These are phyloP conservation scores for Macquaria ambigua DNA, from an alignment of 2,113 vertebrate genomes.

Conservation along the genomic window DNA sequence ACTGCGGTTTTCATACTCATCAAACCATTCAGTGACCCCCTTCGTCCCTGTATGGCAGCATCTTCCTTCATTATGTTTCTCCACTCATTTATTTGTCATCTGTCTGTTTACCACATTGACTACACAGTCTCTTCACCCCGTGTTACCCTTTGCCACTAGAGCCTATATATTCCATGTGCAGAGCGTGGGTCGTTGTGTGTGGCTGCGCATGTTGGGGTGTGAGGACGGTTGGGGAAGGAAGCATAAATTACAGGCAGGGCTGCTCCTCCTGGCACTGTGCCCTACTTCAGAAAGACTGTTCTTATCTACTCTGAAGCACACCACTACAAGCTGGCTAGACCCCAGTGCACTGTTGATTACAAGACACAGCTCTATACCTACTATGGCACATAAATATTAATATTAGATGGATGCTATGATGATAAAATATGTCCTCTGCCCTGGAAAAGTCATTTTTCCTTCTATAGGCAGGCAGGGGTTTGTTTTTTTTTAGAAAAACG, in stretches of 20 bases:
- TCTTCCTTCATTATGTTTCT: neutral
- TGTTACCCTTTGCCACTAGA: conserved; percentile 26
- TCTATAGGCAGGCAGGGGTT: neutral
- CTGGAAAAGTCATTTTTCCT: neutral
- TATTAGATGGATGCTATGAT: neutral
- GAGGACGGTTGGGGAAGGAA: conserved; percentile 79
- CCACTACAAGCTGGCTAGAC: conserved; percentile 4
- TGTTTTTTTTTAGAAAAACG: conserved; percentile 11
- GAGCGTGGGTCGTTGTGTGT: conserved; percentile 40
- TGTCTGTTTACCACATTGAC: neutral
- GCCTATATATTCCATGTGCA: conserved; percentile 37
- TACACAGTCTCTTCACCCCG: neutral
- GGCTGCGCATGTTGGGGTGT: conserved; percentile 57
- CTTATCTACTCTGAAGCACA: conserved; percentile 67
- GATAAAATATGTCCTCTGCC: neutral
- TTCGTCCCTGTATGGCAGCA: neutral
- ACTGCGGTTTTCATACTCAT: neutral
- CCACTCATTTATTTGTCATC: neutral
- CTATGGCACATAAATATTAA: neutral
- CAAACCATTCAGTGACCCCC: neutral
- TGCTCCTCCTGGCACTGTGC: conserved; percentile 67
- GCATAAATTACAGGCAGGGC: conserved; percentile 66
- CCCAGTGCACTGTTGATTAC: conserved; percentile 1
- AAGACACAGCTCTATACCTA: neutral
- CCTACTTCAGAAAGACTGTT: conserved; percentile 64